Evolutionary conservation across 2,888 invertebrate species (phyloP).

Genomic region (Polymixis flavicincta): DNA sequence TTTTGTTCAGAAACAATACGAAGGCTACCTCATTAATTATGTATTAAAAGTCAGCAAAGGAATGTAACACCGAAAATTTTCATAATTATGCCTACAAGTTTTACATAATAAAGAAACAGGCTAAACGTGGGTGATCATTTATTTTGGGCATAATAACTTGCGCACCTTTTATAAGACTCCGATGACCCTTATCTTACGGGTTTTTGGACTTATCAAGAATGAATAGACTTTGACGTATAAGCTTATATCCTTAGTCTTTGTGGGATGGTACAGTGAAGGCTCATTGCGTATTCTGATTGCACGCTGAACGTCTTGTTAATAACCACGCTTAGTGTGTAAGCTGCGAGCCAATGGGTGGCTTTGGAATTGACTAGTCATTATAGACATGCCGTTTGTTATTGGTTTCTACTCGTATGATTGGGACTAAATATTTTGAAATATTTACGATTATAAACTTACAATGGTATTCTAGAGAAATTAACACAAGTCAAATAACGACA

Average conservation of each 20-base stretch:
- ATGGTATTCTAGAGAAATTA: neutral
- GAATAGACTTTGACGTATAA: conserved; percentile 51
- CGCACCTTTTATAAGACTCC: conserved; percentile 43
- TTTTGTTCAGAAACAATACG: conserved; percentile 24
- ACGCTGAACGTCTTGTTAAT: conserved; percentile 48
- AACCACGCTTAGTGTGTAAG: conserved; percentile 51
- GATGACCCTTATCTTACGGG: conserved; percentile 50
- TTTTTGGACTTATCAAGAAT: conserved; percentile 54
- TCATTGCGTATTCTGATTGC: conserved; percentile 63
- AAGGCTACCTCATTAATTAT: conserved; percentile 51
- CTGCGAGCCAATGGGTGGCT: conserved; percentile 39
- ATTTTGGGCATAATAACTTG: conserved; percentile 43
- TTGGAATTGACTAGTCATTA: conserved; percentile 13
- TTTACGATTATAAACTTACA: neutral
- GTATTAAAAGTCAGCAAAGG: conserved; percentile 33
- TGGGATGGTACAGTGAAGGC: conserved; percentile 36
- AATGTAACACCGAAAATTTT: conserved; percentile 46
- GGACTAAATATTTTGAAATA: neutral
- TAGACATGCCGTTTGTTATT: conserved; percentile 11
- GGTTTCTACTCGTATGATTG: neutral
- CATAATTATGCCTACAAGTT: conserved; percentile 60
- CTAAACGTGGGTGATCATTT: conserved; percentile 41
- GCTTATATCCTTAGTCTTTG: conserved; percentile 45
- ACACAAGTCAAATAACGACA: neutral
- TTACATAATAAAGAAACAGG: conserved; percentile 55